These are phyloP conservation scores for Naja naja DNA, from an alignment of 2,113 vertebrate species.

Conservation along the genomic window DNA sequence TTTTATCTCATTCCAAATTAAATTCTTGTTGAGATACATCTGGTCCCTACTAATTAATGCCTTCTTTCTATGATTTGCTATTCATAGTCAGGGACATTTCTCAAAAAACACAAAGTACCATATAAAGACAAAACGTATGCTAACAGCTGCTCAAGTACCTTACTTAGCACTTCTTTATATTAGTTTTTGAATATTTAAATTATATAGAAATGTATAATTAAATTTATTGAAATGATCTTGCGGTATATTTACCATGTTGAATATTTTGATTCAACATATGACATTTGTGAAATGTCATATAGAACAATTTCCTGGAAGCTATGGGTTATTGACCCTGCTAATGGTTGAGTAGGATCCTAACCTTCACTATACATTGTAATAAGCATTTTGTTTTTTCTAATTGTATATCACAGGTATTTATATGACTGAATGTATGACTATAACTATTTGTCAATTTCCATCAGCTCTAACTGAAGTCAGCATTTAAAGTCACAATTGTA, in stretches of 20 bases:
- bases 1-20: neutral
- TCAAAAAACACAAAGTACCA: conserved; percentile 40
- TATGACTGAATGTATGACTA: neutral
- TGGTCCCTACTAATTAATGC: conserved; percentile 47
- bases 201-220: conserved; percentile 59
- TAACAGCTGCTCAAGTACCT: conserved; percentile 60
- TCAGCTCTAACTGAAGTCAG: neutral
- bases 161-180: conserved; percentile 68
- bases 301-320: conserved; percentile 46
- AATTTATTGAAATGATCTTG: conserved; percentile 55
- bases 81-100: conserved; percentile 58
- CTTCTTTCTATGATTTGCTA: conserved; percentile 47
- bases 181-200: conserved; percentile 64
- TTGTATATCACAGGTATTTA: conserved; percentile 2
- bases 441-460: neutral
- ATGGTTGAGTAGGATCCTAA: conserved; percentile 40
- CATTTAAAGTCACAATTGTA: neutral
- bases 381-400: conserved; percentile 40
- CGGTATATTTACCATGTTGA: conserved; percentile 46
- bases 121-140: conserved; percentile 62
- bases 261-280: conserved; percentile 42
- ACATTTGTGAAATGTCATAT: conserved; percentile 48
- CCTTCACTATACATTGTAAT: conserved; percentile 41
- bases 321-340: conserved; percentile 48
- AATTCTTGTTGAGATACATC: conserved; percentile 33